These are phyloP conservation scores for Alosa alosa DNA, from an alignment of 2,113 vertebrate species.

Conservation along the genomic window DNA sequence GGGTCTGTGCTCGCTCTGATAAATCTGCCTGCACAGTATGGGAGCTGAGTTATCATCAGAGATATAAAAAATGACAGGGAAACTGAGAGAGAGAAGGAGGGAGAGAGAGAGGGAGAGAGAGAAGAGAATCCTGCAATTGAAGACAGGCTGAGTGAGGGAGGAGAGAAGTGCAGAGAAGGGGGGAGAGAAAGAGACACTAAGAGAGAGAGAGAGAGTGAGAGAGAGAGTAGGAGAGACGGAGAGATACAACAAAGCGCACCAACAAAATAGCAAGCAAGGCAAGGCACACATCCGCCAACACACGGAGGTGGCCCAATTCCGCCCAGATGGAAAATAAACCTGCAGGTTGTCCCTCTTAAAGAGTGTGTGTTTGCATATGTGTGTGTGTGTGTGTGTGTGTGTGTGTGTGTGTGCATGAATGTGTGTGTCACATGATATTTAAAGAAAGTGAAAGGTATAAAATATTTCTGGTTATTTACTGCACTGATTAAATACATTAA, in stretches of 20 bases:
- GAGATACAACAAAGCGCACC: neutral
- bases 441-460: neutral
- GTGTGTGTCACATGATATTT: neutral
- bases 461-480: neutral
- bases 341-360: neutral
- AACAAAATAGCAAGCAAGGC: neutral
- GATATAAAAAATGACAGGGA: constrained; percentile 66
- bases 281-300: constrained; percentile 6
- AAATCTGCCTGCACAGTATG: constrained; percentile 62
- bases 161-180: constrained; percentile 13
- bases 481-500: neutral
- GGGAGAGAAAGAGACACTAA: neutral
- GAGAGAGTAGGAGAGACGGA: constrained; percentile 35
- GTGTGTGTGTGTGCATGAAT: neutral
- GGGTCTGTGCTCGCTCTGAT: constrained; percentile 62
- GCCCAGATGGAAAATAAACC: neutral
- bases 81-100: constrained; percentile 35
- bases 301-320: neutral
- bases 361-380: neutral
- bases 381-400: neutral
- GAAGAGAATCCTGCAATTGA: constrained; percentile 26
- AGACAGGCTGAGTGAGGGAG: constrained; percentile 37
- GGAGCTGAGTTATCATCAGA: constrained; percentile 67
- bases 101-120: constrained; percentile 29
- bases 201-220: constrained; percentile 32